Evolutionary conservation across 1,140 invertebrate genomes (phyloP).

Genomic region (Apis dorsata): DNA sequence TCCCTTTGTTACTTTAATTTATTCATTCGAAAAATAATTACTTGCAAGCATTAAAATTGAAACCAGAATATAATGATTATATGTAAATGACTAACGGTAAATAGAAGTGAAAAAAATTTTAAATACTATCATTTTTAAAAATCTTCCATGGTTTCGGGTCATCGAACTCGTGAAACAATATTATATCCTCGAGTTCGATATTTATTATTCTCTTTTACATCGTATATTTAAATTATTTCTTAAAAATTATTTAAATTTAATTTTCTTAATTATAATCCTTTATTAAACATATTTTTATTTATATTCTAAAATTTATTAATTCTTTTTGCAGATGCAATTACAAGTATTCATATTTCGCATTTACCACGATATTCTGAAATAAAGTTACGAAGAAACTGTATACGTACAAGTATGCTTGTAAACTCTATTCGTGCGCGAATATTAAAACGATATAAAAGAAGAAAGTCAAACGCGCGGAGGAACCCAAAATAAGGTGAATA

Average conservation of each 20-base stretch:
- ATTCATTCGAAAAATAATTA: background rate
- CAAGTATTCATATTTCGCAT: background rate
- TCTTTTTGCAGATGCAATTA: background rate
- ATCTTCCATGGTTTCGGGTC: background rate
- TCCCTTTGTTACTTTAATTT: background rate
- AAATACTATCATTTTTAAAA: constrained; percentile 10
- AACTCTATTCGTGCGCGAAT: background rate
- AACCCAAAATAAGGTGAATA: constrained; percentile 57
- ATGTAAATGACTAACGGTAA: background rate
- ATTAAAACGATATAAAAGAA: constrained; percentile 27
- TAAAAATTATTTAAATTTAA: background rate
- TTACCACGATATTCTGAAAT: background rate
- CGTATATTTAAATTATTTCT: background rate
- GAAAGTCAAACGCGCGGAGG: constrained; percentile 6
- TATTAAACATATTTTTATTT: background rate
- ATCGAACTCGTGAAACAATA: constrained; percentile 1
- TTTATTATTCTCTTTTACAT: background rate
- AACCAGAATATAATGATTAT: too few relatives aligned
- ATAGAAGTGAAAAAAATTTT: background rate
- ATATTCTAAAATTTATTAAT: background rate
- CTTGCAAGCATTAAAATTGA: too few relatives aligned
- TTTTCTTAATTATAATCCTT: background rate
- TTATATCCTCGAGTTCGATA: constrained; percentile 4
- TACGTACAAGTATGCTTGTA: background rate
- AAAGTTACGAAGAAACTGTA: background rate